These are phyloP conservation scores for Lampris megalopsis DNA, from an alignment of 2,113 vertebrate species.

Conservation along the genomic window DNA sequence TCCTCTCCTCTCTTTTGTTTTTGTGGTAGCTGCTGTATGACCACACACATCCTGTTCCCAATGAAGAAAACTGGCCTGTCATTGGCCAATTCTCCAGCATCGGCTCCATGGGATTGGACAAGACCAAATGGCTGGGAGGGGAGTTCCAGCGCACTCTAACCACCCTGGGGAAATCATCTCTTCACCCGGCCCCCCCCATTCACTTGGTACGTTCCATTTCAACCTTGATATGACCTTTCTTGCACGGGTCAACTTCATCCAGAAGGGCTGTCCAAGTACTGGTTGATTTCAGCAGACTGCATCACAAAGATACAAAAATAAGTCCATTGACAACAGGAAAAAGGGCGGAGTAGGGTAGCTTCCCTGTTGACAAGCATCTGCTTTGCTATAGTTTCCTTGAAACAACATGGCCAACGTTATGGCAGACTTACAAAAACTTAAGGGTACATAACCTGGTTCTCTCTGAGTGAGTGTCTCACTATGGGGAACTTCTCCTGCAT, in stretches of 20 bases:
- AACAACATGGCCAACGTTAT: too few relatives aligned
- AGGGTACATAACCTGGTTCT: neutral
- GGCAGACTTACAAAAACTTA: neutral
- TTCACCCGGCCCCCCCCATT: constrained; percentile 76
- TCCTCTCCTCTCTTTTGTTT: neutral
- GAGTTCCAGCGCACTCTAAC: constrained; percentile 93
- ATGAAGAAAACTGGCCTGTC: constrained; percentile 87
- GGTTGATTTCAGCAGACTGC: too few relatives aligned
- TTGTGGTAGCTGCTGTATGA: constrained; percentile 82
- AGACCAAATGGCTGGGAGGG: constrained; percentile 92
- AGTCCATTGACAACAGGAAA: too few relatives aligned
- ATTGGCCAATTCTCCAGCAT: constrained; percentile 98
- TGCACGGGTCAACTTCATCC: too few relatives aligned
- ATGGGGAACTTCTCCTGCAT: too few relatives aligned
- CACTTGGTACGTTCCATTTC: constrained; percentile 83
- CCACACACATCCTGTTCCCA: constrained; percentile 64
- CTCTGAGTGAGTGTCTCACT: neutral
- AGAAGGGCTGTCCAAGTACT: too few relatives aligned
- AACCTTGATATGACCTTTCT: too few relatives aligned
- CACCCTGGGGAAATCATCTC: constrained; percentile 75
- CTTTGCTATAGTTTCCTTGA: too few relatives aligned
- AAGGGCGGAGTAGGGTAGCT: too few relatives aligned
- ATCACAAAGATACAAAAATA: too few relatives aligned
- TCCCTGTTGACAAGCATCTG: too few relatives aligned
- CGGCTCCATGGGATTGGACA: constrained; percentile 92